Evolutionary conservation across 2,113 vertebrate genomes (phyloP), one percentile per base, ranked within the genome.

Genomic region (Pelecanus crispus): DNA sequence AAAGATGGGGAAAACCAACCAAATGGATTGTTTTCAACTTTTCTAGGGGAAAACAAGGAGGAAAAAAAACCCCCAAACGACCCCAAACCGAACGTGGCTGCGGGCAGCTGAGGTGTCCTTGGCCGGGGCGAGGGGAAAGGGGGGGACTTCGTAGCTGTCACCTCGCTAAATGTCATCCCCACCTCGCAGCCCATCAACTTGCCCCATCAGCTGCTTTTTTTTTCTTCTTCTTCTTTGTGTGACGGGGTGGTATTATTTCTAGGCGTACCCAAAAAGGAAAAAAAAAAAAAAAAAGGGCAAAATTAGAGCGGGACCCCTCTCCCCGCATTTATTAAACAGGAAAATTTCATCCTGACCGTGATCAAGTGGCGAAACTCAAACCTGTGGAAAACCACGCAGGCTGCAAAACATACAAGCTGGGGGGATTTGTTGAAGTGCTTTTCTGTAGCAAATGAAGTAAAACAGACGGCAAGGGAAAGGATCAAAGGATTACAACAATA

Each of bases 401-500:
- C 97, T 96, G 97, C 98, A 97, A 98, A 98, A 99, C 98, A 96
- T 96, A 93, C 97, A 94, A 95, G 98, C 98, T 98, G 96, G 72
- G 97, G 98, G 98, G 99, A 99, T 99, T 99, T 99, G 98, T 61
- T 98, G 80, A 81, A 98, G 98, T 98, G 97, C 98, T 98, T 98
- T 97, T 97, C 98, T 97, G 98, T 96, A 97, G 98, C 98, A 98
- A 98, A 98, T 98, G 98, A 98, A 98, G 98, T 98, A 98, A 97
- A 98, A 98, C 98, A 98, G 98, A 98, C 98, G 98, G 98, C 98
- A 98, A 97, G 98, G 97, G 98, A 98, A 98, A 90, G 98, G 98
- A 98, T 99, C 98, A 98, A 99, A 98, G 99, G 99, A 99, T 99
- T 99, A 99, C 98, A 97, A 98, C 98, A 99, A 99, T 99, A 99